Base-by-base conservation (phyloP, 2,888 invertebrate species). In the Lithophane socia region DNA sequence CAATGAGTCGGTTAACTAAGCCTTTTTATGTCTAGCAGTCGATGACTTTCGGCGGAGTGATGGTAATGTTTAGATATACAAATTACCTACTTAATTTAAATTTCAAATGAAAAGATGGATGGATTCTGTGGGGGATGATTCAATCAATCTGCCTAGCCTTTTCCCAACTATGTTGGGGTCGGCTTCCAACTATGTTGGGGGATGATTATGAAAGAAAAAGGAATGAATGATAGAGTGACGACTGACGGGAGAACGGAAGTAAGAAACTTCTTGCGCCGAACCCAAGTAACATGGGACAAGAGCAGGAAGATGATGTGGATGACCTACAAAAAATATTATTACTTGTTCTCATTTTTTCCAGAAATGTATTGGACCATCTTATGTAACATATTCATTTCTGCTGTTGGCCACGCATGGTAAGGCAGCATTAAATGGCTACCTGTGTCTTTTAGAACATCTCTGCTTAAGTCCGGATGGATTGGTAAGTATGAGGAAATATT, bases 321-420 rank as follows among this genome's bases (percentile, higher is more conserved):
- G 49, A 54, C 0, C 0, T 16, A 58, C 58, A 68, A 37, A 67
- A 37, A 58, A n/a, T 8, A 54, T 49, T 9, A 29, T 54, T 18
- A 24, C n/a, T 44, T 29, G 4, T 60, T 71, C 4, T 54, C 16
- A 56, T 91, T 92, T 73, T 68, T 93, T 94, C 71, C 91, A 96
- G 96, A 93, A 92, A 76, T 73, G 93, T 63, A 92, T 94, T 13
- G 90, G 93, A 87, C 95, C 96, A 7, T 94, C 96, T 18, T 97
- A 95, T 92, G 94, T 96, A 9, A 93, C 95, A 29, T 96, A 96
- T 85, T 93, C 94, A 16, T 79, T 94, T 66, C 0, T 72, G 44
- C 82, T 96, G 12, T 88, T 97, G 3, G 92, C 89, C 13, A 95
- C 92, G 80, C 96, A 94, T 92, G 94, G 94, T 0, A 93, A 93